A percentile compares a stretch with the other conserved stretches of the same genome.
Conservation (phyloP, 2,888 invertebrate genomes). For the Machimus rusticus region DNA sequence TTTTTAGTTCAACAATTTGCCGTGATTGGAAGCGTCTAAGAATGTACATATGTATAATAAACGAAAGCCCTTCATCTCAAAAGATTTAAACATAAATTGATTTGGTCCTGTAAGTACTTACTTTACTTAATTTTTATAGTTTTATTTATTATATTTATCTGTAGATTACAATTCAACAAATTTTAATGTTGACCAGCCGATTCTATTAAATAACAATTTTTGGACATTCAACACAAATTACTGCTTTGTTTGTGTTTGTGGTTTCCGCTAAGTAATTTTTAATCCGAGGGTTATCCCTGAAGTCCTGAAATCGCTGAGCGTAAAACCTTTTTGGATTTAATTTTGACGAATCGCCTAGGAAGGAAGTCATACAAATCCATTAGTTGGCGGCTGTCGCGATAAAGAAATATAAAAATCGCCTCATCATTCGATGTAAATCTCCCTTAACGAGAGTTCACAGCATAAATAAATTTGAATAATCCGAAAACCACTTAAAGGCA, state of each 20-base stretch:
- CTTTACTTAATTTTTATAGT: too few relatives aligned
- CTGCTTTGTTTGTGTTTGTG: neutral
- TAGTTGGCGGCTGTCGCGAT: neutral
- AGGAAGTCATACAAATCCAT: slow-evolving; percentile 18
- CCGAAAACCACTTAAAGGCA: slow-evolving; percentile 35
- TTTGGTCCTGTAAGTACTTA: too few relatives aligned
- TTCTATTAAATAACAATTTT: neutral
- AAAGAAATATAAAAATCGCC: slow-evolving; percentile 27
- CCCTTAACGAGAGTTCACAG: slow-evolving; percentile 20
- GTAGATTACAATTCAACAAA: too few relatives aligned
- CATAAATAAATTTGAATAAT: slow-evolving; percentile 39
- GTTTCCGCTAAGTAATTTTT: neutral
- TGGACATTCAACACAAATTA: neutral
- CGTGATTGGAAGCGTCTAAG: too few relatives aligned
- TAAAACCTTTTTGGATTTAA: neutral
- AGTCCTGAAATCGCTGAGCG: neutral
- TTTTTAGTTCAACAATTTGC: too few relatives aligned
- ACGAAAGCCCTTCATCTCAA: too few relatives aligned
- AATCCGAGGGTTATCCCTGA: neutral
- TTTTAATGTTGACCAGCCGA: neutral
- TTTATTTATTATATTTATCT: too few relatives aligned
- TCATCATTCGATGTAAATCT: slow-evolving; percentile 31
- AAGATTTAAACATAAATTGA: too few relatives aligned
- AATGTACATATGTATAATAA: too few relatives aligned
- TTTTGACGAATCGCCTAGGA: neutral